Conservation (phyloP, 2,113 vertebrate species). For the Stictonetta naevosa region DNA sequence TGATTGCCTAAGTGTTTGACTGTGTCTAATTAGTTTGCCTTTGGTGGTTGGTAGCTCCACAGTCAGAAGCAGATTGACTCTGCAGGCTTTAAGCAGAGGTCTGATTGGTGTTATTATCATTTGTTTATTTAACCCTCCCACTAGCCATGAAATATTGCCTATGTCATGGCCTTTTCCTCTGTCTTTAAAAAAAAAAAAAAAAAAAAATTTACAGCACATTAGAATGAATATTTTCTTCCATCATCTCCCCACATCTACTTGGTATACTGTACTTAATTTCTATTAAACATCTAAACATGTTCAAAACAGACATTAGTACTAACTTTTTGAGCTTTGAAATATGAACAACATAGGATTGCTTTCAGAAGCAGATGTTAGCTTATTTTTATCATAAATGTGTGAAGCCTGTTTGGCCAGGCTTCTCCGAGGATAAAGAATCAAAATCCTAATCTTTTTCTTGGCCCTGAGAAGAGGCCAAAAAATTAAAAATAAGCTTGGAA, state of each 20-base stretch:
- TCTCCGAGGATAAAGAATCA: not conserved
- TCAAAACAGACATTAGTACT: not conserved
- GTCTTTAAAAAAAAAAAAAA: not conserved
- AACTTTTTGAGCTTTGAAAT: not conserved
- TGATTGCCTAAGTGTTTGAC: slow-evolving; percentile 91
- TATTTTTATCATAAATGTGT: not conserved
- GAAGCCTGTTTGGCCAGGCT: not conserved
- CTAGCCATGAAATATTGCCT: slow-evolving; percentile 72
- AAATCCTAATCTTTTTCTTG: not conserved
- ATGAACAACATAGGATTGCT: not conserved
- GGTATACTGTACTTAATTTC: not conserved
- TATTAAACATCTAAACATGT: not conserved
- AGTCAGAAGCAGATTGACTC: slow-evolving; percentile 86
- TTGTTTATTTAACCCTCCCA: slow-evolving; percentile 86
- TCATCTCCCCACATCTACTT: not conserved
- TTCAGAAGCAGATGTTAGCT: not conserved
- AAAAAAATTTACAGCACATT: not conserved
- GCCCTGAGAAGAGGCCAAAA: not conserved
- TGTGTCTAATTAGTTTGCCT: slow-evolving; percentile 89
- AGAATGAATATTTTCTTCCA: not conserved
- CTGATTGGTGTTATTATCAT: slow-evolving; percentile 89
- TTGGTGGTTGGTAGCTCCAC: slow-evolving; percentile 83
- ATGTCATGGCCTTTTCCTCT: slow-evolving; percentile 60
- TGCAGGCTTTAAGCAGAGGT: slow-evolving; percentile 82
- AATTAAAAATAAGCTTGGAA: not conserved